These are phyloP conservation scores for Ornithorhynchus anatinus DNA, from an alignment of 2,113 vertebrate species.

Conservation along the genomic window DNA sequence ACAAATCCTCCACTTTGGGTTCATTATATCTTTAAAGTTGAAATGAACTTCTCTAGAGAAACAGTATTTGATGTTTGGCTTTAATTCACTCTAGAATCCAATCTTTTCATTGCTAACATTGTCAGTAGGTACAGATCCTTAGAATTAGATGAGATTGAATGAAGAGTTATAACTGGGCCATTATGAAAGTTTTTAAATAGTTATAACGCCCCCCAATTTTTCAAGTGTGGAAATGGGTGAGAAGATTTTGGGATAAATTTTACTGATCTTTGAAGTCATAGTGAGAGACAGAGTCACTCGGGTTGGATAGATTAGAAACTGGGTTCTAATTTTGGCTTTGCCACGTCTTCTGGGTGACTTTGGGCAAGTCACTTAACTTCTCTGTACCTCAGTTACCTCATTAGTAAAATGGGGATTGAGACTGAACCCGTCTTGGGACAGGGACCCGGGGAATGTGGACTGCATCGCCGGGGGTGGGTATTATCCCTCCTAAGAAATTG, in stretches of 20 bases:
- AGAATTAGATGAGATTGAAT: conserved; percentile 30
- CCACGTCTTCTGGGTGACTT: too few relatives aligned
- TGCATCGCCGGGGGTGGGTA: too few relatives aligned
- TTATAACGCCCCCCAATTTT: background rate
- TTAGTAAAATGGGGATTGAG: too few relatives aligned
- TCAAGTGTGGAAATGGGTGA: conserved; percentile 9
- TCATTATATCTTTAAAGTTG: background rate
- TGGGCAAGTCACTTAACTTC: too few relatives aligned
- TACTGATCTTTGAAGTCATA: conserved; percentile 25
- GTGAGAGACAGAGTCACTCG: too few relatives aligned
- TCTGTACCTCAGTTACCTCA: too few relatives aligned
- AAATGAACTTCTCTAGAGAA: background rate
- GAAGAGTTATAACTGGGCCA: conserved; percentile 34
- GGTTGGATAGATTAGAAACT: too few relatives aligned
- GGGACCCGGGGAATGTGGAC: too few relatives aligned
- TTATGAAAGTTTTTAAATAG: conserved; percentile 20
- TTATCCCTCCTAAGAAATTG: too few relatives aligned
- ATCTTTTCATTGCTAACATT: conserved; percentile 19
- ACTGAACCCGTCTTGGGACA: too few relatives aligned
- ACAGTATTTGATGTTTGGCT: background rate
- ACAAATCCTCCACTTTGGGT: too few relatives aligned
- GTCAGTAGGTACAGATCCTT: conserved; percentile 22
- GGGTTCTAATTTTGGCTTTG: too few relatives aligned
- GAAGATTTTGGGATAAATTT: conserved; percentile 31
- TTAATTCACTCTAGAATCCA: background rate